Conservation (phyloP, 2,113 vertebrate genomes). For the Lipophrys pholis region DNA sequence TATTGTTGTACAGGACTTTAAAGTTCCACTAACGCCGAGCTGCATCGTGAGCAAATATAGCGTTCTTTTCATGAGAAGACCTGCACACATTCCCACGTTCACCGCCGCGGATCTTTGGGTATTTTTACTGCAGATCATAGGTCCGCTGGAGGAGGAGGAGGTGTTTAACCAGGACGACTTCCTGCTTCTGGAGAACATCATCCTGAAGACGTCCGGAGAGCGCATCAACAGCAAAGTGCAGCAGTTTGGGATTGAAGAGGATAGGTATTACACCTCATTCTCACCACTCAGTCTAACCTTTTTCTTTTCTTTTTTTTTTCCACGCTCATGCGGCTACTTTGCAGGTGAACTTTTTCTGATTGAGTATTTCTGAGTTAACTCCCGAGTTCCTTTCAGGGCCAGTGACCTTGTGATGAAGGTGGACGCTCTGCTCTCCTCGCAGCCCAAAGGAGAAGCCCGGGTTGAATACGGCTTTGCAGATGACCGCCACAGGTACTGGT, state of each 20-base stretch:
- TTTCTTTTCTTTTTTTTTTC: background rate
- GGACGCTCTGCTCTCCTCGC: slow-evolving; percentile 93
- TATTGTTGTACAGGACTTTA: background rate
- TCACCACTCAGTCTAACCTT: background rate
- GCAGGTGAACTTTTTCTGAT: background rate
- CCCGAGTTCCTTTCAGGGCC: slow-evolving; percentile 81
- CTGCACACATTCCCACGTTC: background rate
- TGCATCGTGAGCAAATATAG: background rate
- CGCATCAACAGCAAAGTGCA: slow-evolving; percentile 94
- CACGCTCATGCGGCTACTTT: background rate
- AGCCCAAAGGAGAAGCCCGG: slow-evolving; percentile 95
- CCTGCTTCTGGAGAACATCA: slow-evolving; percentile 95
- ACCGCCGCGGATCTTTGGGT: background rate
- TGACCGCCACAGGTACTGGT: slow-evolving; percentile 90
- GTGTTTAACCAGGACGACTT: slow-evolving; percentile 99
- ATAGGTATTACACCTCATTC: slow-evolving; percentile 82
- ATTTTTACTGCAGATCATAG: slow-evolving; percentile 87
- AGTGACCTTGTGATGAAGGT: slow-evolving; percentile 99
- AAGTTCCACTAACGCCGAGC: background rate
- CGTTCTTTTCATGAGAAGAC: no score
- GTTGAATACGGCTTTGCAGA: slow-evolving; percentile 91
- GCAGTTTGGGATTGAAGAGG: slow-evolving; percentile 91
- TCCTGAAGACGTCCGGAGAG: slow-evolving; percentile 95
- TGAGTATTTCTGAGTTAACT: background rate
- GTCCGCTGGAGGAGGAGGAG: slow-evolving; percentile 90